A percentile compares a stretch with the other conserved stretches of the same genome.
Evolutionary conservation across 2,797 vertebrate species (phyloP).

Genomic region (Lophotriccus pileatus): DNA sequence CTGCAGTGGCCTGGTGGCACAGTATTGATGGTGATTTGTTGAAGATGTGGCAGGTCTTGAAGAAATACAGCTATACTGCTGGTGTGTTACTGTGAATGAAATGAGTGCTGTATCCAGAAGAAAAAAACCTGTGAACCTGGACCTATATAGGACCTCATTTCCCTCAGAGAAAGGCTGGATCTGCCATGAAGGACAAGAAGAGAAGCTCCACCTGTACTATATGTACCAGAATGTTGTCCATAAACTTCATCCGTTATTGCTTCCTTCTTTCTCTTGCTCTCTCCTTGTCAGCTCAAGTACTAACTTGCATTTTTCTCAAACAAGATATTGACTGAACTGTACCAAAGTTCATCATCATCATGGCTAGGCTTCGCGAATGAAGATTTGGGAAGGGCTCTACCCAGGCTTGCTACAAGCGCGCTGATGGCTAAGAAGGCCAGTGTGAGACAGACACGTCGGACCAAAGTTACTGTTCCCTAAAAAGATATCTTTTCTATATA

Average conservation of each 20-base stretch:
- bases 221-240: background rate
- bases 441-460: too few species aligned
- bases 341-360: too few species aligned
- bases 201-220: background rate
- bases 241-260: background rate
- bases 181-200: background rate
- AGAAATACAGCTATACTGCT: background rate
- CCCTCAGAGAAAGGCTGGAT: background rate
- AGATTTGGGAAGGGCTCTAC: too few species aligned
- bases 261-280: background rate
- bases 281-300: background rate
- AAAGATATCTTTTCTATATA: background rate
- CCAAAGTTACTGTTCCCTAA: background rate
- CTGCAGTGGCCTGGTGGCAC: background rate
- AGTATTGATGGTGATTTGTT: background rate
- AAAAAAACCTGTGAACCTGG: background rate
- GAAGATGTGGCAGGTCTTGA: background rate
- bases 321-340: background rate
- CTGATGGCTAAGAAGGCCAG: too few species aligned
- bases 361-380: too few species aligned
- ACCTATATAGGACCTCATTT: background rate
- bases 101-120: background rate
- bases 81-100: background rate
- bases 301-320: background rate
- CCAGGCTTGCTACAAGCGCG: too few species aligned